Evolutionary conservation across 2,888 invertebrate genomes (phyloP).

Genomic region (Schizaphis graminum): DNA sequence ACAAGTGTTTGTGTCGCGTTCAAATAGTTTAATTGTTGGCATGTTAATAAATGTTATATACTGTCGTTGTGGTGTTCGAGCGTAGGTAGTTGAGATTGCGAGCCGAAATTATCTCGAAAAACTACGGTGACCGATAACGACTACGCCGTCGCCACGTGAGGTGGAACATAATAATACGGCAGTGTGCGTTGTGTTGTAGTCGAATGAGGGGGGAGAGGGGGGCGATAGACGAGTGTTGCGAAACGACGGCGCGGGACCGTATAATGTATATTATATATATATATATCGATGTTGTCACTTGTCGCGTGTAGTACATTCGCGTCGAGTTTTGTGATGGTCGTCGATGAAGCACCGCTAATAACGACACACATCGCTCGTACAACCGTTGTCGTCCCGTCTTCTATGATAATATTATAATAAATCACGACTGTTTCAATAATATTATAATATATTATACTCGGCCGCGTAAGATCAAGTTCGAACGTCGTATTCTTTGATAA

Average conservation of each 20-base stretch:
- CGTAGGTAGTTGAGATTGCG: slow-evolving; percentile 25
- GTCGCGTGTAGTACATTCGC: not conserved
- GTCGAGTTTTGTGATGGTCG: not conserved
- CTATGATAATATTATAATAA: not conserved
- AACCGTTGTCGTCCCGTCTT: not conserved
- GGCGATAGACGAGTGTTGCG: not conserved
- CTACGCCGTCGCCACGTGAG: not conserved
- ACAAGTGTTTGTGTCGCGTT: not conserved
- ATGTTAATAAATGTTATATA: not conserved
- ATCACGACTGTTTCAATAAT: not conserved
- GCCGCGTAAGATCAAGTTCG: not conserved
- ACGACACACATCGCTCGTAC: not conserved
- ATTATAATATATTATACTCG: not conserved
- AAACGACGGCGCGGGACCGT: not conserved
- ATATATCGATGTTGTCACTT: not conserved
- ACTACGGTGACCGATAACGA: not conserved
- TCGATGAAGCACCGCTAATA: not conserved
- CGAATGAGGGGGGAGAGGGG: not conserved
- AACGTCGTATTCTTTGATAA: not conserved
- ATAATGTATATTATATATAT: not conserved
- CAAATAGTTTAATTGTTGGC: not conserved
- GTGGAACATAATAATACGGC: not conserved
- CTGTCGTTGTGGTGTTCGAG: not conserved
- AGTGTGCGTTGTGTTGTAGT: not conserved
- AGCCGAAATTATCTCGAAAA: slow-evolving; percentile 4